Conservation (phyloP, 2,113 vertebrate genomes). For the Dolichallabes microphthalmus region DNA sequence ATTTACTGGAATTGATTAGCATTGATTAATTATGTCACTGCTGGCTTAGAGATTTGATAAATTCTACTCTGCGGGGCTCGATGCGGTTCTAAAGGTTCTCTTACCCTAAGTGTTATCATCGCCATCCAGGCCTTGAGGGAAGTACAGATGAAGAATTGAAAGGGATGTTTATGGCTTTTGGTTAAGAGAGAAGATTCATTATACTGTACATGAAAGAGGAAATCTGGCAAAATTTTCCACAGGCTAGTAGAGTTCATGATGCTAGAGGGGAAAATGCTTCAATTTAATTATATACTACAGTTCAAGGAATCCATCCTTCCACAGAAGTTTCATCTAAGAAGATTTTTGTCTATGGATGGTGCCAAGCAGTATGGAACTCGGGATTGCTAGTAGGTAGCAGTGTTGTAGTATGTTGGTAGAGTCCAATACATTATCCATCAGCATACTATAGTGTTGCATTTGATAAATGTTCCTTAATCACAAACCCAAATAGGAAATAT, state of each 20-base stretch:
- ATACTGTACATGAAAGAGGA: conserved; percentile 7
- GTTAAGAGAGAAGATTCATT: conserved; percentile 16
- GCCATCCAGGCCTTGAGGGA: background rate
- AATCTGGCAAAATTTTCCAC: background rate
- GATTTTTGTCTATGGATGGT: background rate
- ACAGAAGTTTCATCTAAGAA: background rate
- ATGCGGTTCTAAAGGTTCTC: background rate
- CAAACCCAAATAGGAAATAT: too few relatives aligned
- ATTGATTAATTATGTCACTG: conserved; percentile 26
- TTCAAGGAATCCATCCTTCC: background rate
- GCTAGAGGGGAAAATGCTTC: background rate
- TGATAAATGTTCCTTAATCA: too few relatives aligned
- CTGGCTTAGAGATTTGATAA: conserved; percentile 20
- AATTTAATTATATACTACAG: background rate
- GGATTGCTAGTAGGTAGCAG: background rate
- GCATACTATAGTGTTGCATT: too few relatives aligned
- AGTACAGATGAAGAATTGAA: conserved; percentile 1
- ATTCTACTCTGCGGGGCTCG: background rate
- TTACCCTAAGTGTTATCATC: background rate
- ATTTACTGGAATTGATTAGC: background rate
- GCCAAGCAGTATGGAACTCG: background rate
- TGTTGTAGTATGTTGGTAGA: background rate
- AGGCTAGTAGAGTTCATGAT: background rate
- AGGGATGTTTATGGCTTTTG: conserved; percentile 24
- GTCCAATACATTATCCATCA: background rate